phyloP scores from a whole-genome alignment of 2,797 vertebrate species.

The Artibeus lituratus region DNA sequence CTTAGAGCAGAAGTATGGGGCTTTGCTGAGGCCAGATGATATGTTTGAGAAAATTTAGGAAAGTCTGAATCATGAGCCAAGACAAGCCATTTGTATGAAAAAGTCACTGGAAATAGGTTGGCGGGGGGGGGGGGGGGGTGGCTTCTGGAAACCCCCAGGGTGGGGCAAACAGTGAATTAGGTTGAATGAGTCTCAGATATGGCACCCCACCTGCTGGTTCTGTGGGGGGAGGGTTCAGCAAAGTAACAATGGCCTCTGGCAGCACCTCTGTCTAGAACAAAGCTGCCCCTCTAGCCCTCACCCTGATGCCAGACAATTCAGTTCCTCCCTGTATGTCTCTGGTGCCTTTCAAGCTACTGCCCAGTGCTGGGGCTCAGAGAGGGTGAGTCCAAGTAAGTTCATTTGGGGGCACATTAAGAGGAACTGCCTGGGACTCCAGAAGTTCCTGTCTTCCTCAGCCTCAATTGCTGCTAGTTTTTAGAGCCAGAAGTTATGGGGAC shows the following conservation, averaged over 20 bases:
- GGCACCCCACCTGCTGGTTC: background rate
- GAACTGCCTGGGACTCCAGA: background rate
- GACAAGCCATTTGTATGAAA: background rate
- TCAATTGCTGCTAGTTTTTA: background rate
- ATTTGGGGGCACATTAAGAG: background rate
- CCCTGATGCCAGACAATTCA: background rate
- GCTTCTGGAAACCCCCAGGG: background rate
- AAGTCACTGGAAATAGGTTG: background rate
- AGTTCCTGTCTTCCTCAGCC: background rate
- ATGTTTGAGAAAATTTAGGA: background rate
- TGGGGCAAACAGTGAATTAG: background rate
- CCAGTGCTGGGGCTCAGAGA: background rate
- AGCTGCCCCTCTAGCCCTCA: background rate
- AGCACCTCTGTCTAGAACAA: background rate
- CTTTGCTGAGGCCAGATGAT: background rate
- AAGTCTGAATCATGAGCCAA: background rate
- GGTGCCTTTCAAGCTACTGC: background rate
- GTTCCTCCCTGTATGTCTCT: background rate
- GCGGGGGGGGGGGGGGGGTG: too few relatives aligned
- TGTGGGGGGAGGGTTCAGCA: background rate
- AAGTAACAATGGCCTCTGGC: background rate
- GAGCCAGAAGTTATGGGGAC: background rate
- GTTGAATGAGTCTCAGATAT: background rate
- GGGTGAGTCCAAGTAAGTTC: background rate
- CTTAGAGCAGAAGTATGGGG: background rate